Conservation (phyloP, 2,888 invertebrate genomes). For the Ernsta delagoae region DNA sequence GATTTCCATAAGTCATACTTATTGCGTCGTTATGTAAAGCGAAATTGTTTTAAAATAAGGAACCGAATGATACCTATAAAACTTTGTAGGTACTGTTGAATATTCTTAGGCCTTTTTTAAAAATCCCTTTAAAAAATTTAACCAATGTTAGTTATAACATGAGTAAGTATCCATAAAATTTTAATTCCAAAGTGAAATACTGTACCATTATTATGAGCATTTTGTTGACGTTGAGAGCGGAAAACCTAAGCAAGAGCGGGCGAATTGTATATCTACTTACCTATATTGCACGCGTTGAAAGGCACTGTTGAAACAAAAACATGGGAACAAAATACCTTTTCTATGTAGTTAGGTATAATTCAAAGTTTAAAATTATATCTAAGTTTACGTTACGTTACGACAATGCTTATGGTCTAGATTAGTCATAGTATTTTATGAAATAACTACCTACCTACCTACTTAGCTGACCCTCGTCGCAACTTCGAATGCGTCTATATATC, state of each 20-base stretch:
- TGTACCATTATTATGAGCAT: neutral
- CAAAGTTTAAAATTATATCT: neutral
- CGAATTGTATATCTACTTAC: neutral
- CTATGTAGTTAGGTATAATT: neutral
- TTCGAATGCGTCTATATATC: no score
- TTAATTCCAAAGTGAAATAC: neutral
- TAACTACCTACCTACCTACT: no score
- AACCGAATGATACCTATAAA: no score
- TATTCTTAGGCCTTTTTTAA: neutral
- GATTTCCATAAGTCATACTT: no score
- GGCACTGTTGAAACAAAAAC: constrained; percentile 2
- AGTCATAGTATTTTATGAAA: no score
- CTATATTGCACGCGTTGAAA: constrained; percentile 2
- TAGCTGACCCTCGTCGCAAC: no score
- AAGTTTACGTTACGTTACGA: no score
- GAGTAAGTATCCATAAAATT: no score
- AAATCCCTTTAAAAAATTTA: no score
- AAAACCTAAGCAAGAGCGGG: neutral
- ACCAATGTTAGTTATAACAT: no score
- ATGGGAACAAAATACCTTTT: neutral
- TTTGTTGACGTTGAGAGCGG: neutral
- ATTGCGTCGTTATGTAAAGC: no score
- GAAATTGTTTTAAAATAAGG: constrained; percentile 2
- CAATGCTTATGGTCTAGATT: no score
- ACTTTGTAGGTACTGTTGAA: constrained; percentile 11